These are phyloP conservation scores for Ceratina japonica DNA, from an alignment of 1,140 invertebrate genomes.

Conservation along the genomic window DNA sequence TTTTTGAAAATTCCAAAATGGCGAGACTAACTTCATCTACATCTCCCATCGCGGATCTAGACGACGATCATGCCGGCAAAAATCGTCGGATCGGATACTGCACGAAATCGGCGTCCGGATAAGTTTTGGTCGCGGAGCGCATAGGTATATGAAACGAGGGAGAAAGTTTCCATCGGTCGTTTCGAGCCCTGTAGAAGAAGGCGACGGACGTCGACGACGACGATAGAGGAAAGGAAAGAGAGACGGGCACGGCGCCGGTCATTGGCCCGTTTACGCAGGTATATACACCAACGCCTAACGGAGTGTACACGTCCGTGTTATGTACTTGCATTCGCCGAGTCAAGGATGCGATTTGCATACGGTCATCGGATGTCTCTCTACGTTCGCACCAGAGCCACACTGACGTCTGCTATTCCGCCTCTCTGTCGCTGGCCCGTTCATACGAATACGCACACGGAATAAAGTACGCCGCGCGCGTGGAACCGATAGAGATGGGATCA, in stretches of 20 bases:
- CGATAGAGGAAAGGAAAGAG: not conserved
- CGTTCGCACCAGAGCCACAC: conserved; percentile 41
- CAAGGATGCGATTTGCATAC: conserved; percentile 59
- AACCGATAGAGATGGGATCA: not conserved
- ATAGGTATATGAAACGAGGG: conserved; percentile 46
- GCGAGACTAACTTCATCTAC: no score
- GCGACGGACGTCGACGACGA: not conserved
- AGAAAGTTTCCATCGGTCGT: conserved; percentile 49
- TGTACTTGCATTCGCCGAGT: conserved; percentile 56
- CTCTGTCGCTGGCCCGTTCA: conserved; percentile 49
- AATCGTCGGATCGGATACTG: no score
- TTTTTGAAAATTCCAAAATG: no score
- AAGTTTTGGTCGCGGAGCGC: not conserved
- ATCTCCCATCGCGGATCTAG: no score
- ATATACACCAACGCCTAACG: conserved; percentile 54
- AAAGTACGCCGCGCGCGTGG: conserved; percentile 4
- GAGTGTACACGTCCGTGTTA: conserved; percentile 53
- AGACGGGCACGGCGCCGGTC: conserved; percentile 38
- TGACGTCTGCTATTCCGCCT: conserved; percentile 50
- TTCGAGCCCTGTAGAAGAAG: conserved; percentile 28
- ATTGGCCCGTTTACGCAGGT: conserved; percentile 52
- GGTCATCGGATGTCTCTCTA: conserved; percentile 54
- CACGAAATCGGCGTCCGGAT: conserved; percentile 10
- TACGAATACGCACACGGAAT: conserved; percentile 44
- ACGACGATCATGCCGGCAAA: no score